Percentiles rank a stretch among this genome's conserved stretches.
phyloP scores from a whole-genome alignment of 2,888 invertebrate genomes.

The Melieria omissa region DNA sequence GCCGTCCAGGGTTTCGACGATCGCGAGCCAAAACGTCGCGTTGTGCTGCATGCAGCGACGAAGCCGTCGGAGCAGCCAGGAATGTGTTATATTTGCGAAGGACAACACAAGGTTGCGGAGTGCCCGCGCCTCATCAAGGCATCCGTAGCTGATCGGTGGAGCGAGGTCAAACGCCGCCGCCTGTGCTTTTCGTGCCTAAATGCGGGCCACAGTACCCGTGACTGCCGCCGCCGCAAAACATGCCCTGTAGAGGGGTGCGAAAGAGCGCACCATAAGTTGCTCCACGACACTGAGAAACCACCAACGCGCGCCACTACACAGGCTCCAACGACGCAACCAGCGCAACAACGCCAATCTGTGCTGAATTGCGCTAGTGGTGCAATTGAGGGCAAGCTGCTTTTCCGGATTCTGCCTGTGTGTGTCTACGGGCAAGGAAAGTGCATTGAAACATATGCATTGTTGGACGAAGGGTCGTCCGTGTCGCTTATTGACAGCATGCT shows the following conservation, averaged over 20 bases:
- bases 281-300: conserved; percentile 7
- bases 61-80: neutral
- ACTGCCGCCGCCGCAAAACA: conserved; percentile 20
- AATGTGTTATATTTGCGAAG: neutral
- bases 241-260: conserved; percentile 9
- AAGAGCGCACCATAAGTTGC: conserved; percentile 12
- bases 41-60: neutral
- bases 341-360: neutral
- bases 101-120: neutral
- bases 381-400: conserved; percentile 4
- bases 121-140: conserved; percentile 2
- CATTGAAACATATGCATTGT: conserved; percentile 33
- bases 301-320: neutral
- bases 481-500: no score
- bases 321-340: neutral
- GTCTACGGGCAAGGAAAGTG: conserved; percentile 26
- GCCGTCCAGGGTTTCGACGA: neutral
- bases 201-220: conserved; percentile 10
- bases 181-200: conserved; percentile 24
- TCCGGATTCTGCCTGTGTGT: conserved; percentile 18
- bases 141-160: conserved; percentile 2
- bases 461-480: no score
- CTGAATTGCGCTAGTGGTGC: neutral
- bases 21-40: neutral
- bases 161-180: conserved; percentile 4